Evolutionary conservation across 2,888 invertebrate species (phyloP).

Genomic region (Aelia acuminata): DNA sequence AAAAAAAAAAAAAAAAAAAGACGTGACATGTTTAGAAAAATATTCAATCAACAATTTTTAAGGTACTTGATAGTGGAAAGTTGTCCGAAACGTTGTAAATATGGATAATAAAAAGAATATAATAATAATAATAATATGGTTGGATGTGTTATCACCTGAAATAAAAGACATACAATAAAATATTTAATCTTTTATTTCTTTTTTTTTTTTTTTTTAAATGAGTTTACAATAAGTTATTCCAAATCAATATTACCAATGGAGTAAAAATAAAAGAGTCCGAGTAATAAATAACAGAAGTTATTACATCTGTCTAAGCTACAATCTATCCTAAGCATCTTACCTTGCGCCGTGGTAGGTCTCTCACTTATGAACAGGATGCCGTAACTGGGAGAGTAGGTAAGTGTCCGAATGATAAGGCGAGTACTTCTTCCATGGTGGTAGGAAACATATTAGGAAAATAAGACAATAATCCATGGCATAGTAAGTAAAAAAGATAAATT

Average conservation of each 20-base stretch:
- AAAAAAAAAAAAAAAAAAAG: too few relatives aligned
- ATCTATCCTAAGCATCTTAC: neutral
- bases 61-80: too few relatives aligned
- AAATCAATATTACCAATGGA: neutral
- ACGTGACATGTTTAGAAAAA: too few relatives aligned
- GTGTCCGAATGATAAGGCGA: neutral
- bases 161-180: too few relatives aligned
- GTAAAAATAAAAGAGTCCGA: neutral
- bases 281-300: conserved; percentile 3
- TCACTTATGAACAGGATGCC: neutral
- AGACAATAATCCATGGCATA: neutral
- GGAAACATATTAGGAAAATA: neutral
- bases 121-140: too few relatives aligned
- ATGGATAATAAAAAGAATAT: too few relatives aligned
- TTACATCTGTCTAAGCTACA: conserved; percentile 23
- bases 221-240: neutral
- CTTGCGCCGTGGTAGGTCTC: neutral
- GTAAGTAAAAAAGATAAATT: neutral
- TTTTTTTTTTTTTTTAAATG: too few relatives aligned
- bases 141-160: too few relatives aligned
- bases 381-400: neutral
- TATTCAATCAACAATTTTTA: too few relatives aligned
- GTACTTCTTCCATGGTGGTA: neutral
- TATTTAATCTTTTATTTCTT: too few relatives aligned
- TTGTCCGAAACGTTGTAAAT: too few relatives aligned